phyloP scores from a whole-genome alignment of 2,113 vertebrate genomes.

The Clarias macrocephalus region DNA sequence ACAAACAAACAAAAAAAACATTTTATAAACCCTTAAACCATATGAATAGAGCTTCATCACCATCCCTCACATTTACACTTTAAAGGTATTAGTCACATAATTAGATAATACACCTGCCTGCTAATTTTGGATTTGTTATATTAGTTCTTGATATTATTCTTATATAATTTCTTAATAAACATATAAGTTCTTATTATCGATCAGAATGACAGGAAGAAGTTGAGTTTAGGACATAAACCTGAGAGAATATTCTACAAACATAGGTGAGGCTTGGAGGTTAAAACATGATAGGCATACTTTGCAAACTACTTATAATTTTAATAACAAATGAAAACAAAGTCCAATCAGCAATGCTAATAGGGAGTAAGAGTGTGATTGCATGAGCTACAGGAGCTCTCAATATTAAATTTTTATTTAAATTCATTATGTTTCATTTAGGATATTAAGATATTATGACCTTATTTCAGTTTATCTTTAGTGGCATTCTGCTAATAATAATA shows the following conservation, averaged over 20 bases:
- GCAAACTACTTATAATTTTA: not conserved
- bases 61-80: conserved; percentile 20
- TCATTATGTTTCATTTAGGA: not conserved
- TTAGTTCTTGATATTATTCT: no score
- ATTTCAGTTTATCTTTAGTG: not conserved
- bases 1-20: not conserved
- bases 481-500: not conserved
- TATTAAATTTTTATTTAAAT: not conserved
- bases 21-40: not conserved
- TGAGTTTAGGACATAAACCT: not conserved
- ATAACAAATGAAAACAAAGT: not conserved
- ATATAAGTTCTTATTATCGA: not conserved
- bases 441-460: not conserved
- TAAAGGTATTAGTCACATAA: conserved; percentile 32
- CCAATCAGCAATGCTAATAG: not conserved
- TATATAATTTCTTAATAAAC: conserved; percentile 10
- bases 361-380: not conserved
- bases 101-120: conserved; percentile 30
- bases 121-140: conserved; percentile 35
- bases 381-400: not conserved
- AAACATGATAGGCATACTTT: not conserved
- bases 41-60: conserved; percentile 29
- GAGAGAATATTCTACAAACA: not conserved
- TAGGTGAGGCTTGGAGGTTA: not conserved
- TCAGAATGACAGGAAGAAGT: not conserved